A percentile compares a stretch with the other conserved stretches of the same genome.
Evolutionary conservation across 2,888 invertebrate genomes (phyloP).

Genomic region (Deilephila porcellus): DNA sequence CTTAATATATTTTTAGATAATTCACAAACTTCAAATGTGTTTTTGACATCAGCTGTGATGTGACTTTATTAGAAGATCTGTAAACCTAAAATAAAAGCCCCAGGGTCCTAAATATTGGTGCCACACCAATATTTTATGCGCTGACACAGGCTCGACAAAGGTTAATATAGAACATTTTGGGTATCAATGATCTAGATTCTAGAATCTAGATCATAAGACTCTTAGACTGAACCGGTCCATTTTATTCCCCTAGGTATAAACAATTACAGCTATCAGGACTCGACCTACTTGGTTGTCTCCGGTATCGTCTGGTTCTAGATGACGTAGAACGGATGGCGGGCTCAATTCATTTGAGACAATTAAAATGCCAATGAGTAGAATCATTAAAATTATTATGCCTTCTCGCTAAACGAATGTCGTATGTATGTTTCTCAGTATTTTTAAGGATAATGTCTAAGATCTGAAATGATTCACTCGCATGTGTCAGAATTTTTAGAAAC

Average conservation of each 20-base stretch:
- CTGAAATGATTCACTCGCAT: background rate
- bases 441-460: background rate
- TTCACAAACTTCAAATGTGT: too few relatives aligned
- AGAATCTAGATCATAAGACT: background rate
- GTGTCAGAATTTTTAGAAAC: too few relatives aligned
- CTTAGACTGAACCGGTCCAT: background rate
- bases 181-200: too few relatives aligned
- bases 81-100: too few relatives aligned
- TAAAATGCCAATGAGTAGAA: conserved; percentile 15
- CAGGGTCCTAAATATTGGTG: too few relatives aligned
- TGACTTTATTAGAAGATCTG: too few relatives aligned
- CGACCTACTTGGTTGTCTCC: background rate
- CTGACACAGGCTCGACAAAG: too few relatives aligned
- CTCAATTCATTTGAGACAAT: background rate
- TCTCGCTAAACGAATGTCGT: conserved; percentile 1
- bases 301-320: background rate
- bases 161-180: too few relatives aligned
- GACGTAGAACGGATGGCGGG: conserved; percentile 8
- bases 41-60: too few relatives aligned
- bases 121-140: too few relatives aligned
- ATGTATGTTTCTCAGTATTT: conserved; percentile 5
- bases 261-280: background rate
- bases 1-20: too few relatives aligned
- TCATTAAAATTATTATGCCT: background rate
- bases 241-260: background rate